A percentile compares a stretch with the other conserved stretches of the same genome.
These are phyloP conservation scores for Harpalus rubripes DNA, from an alignment of 2,888 invertebrate genomes.

Conservation along the genomic window DNA sequence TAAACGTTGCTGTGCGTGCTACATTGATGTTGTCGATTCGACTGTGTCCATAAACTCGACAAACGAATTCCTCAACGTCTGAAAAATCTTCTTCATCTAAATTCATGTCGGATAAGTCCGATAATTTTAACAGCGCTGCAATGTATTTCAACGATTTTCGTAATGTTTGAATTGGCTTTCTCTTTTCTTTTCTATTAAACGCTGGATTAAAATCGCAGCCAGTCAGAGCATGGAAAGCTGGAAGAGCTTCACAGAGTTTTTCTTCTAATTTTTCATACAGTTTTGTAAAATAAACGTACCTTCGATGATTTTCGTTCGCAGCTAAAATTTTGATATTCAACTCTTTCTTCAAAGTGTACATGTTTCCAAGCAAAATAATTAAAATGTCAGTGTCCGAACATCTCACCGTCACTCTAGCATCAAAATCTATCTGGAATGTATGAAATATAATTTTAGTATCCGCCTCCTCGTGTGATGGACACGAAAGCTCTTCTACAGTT, in stretches of 20 bases:
- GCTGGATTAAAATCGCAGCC: slow-evolving; percentile 23
- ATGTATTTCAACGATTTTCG: too few species aligned
- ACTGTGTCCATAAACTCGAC: too few species aligned
- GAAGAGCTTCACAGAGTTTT: slow-evolving; percentile 62
- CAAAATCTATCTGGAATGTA: slow-evolving; percentile 61
- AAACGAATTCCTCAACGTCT: too few species aligned
- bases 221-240: slow-evolving; percentile 3
- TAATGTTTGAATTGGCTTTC: too few species aligned
- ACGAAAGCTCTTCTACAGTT: slow-evolving; percentile 53
- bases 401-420: slow-evolving; percentile 45
- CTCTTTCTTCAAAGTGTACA: slow-evolving; percentile 54
- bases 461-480: slow-evolving; percentile 56
- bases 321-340: slow-evolving; percentile 62
- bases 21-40: too few species aligned
- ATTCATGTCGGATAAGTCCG: too few species aligned
- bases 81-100: too few species aligned
- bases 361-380: slow-evolving; percentile 70
- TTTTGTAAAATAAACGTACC: too few species aligned
- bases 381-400: slow-evolving; percentile 70
- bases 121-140: too few species aligned
- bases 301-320: too few species aligned
- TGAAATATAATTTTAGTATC: slow-evolving; percentile 66
- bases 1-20: too few species aligned
- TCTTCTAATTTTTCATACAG: too few species aligned
- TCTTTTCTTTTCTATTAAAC: slow-evolving; percentile 38